Evolutionary conservation across 2,888 invertebrate genomes (phyloP).

Genomic region (Arctia plantaginis): DNA sequence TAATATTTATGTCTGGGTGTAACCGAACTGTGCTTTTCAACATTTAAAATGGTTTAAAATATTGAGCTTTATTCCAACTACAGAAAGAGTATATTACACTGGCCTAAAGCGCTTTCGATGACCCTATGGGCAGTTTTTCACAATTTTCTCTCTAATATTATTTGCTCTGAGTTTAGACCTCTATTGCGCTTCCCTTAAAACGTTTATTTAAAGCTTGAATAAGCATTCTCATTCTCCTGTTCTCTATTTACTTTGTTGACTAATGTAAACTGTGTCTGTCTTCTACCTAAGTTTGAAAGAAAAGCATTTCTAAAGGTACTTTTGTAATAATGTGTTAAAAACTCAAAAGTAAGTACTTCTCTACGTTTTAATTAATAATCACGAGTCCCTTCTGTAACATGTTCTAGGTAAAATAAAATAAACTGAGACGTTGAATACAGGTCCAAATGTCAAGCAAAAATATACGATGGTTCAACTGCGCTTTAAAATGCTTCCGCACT

Average conservation of each 20-base stretch:
- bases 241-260: not conserved
- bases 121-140: constrained; percentile 25
- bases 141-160: constrained; percentile 37
- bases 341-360: not conserved
- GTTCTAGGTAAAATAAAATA: not conserved
- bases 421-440: not conserved
- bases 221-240: constrained; percentile 6
- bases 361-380: not conserved
- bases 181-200: not conserved
- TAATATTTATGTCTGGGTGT: constrained; percentile 41
- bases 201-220: constrained; percentile 7
- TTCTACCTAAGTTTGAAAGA: not conserved
- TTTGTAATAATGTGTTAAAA: not conserved
- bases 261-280: constrained; percentile 6
- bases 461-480: not conserved
- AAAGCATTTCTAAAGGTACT: not conserved
- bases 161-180: constrained; percentile 9
- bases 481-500: not conserved
- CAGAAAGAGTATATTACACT: constrained; percentile 25
- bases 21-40: constrained; percentile 29
- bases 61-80: constrained; percentile 17
- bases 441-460: not conserved
- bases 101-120: constrained; percentile 22
- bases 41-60: constrained; percentile 14
- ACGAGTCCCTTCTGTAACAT: not conserved